A percentile compares a stretch with the other conserved stretches of the same genome.
Conservation (phyloP, 2,113 vertebrate genomes). For the Cyphomyrus discorhynchus region DNA sequence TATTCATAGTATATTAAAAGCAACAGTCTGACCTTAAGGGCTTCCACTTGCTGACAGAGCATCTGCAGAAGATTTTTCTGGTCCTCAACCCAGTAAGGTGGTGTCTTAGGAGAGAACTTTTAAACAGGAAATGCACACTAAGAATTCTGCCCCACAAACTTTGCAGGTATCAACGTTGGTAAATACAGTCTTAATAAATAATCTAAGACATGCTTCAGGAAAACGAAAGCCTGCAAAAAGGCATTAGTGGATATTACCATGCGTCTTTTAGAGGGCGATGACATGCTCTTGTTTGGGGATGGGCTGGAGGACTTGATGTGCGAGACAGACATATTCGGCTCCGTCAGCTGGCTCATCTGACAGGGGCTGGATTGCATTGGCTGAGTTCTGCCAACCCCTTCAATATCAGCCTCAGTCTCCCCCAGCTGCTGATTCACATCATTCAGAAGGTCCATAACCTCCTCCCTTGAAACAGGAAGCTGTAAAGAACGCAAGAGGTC, state of each 20-base stretch:
- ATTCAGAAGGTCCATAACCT: slow-evolving; percentile 79
- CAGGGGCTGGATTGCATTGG: slow-evolving; percentile 61
- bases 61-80: slow-evolving; percentile 85
- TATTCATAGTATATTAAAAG: neutral
- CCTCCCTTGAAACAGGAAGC: slow-evolving; percentile 84
- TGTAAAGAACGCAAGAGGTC: slow-evolving; percentile 40
- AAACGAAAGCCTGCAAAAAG: neutral
- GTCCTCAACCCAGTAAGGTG: slow-evolving; percentile 91
- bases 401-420: slow-evolving; percentile 60
- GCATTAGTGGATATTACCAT: slow-evolving; percentile 56
- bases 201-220: neutral
- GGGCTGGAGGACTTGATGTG: slow-evolving; percentile 76
- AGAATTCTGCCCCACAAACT: neutral
- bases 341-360: slow-evolving; percentile 51
- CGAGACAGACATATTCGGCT: slow-evolving; percentile 47
- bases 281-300: slow-evolving; percentile 70
- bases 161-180: neutral
- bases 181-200: neutral
- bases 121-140: neutral
- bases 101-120: slow-evolving; percentile 85
- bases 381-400: slow-evolving; percentile 41
- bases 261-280: slow-evolving; percentile 78
- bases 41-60: slow-evolving; percentile 90
- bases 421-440: slow-evolving; percentile 82
- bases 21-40: slow-evolving; percentile 73